Conservation (phyloP, 2,888 invertebrate species). For the Parnassius smintheus region DNA sequence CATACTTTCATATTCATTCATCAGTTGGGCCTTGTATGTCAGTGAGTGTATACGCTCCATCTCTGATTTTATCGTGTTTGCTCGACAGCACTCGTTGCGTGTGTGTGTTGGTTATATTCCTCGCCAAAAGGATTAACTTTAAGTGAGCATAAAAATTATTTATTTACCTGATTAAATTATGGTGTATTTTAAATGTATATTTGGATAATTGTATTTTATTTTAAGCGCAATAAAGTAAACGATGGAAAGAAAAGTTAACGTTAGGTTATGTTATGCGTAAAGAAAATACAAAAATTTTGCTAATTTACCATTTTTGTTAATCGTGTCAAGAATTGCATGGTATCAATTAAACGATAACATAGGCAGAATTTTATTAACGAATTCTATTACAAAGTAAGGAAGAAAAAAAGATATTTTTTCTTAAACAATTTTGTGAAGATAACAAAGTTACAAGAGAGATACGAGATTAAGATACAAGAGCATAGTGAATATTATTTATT, state of each 20-base stretch:
- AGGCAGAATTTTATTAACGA: too few relatives aligned
- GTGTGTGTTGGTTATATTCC: slow-evolving; percentile 37
- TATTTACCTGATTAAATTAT: not conserved
- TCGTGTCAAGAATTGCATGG: too few relatives aligned
- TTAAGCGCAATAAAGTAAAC: too few relatives aligned
- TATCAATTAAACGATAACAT: too few relatives aligned
- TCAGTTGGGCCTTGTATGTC: slow-evolving; percentile 64
- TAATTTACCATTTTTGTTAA: not conserved
- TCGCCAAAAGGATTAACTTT: slow-evolving; percentile 36
- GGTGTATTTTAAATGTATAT: not conserved
- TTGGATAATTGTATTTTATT: not conserved
- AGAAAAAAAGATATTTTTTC: too few relatives aligned
- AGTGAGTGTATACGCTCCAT: slow-evolving; percentile 51
- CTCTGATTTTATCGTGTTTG: slow-evolving; percentile 29
- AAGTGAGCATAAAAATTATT: slow-evolving; percentile 35
- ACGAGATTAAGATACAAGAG: too few relatives aligned
- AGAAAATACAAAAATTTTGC: slow-evolving; percentile 8
- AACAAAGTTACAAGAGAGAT: too few relatives aligned
- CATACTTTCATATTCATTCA: slow-evolving; percentile 28
- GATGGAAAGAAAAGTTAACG: not conserved
- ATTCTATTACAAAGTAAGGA: too few relatives aligned
- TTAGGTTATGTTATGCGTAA: slow-evolving; percentile 15
- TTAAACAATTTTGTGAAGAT: too few relatives aligned
- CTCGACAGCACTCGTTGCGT: slow-evolving; percentile 35
- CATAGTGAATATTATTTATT: too few relatives aligned